Evolutionary conservation across 2,113 vertebrate genomes (phyloP), one percentile per base, ranked within the genome.

Genomic region (Arenaria interpres): DNA sequence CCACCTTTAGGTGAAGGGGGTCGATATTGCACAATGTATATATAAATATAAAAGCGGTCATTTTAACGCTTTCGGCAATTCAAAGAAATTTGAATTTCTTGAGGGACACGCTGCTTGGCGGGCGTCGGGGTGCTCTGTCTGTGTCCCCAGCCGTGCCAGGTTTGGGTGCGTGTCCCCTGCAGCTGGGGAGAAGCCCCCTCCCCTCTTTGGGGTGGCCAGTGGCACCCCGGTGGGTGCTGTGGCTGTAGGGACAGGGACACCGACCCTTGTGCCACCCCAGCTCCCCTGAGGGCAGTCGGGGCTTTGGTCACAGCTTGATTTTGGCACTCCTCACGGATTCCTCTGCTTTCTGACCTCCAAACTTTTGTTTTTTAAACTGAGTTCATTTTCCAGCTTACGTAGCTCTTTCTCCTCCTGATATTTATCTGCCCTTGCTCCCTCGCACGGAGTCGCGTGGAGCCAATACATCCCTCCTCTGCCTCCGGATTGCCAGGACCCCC

Each of bases 1-100:
- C 32, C 22, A n/a, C 15, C 23, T 19, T 50, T 13, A 23, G 57
- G 0, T 0, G 8, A 33, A 25, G 21, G 35, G 43, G 50, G 24
- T n/a, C 2, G 4, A 4, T 50, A 13, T 2, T 43, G 35, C 32
- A 20, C 50, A 2, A 9, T 11, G 3, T 1, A 13, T 1, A 8
- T 2, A 8, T 2, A 14, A 46, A 23, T 6, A 1, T 2, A 17
- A 63, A 69, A 10, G 33, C 8, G 18, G 69, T 43, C 12, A 41
- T 41, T 24, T 5, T 17, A 20, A 7, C 9, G 50, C 25, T 51
- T 24, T 56, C 3, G 3, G 66, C 19, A 28, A 35, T 30, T 8
- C 18, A 13, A 17, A 19, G 16, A 14, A 41, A 18, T n/a, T n/a
- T n/a, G n/a, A n/a, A n/a, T n/a, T n/a, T n/a, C n/a, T n/a, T n/a